Conservation (phyloP, 2,888 invertebrate genomes). For the Harpagoxenus sublaevis region DNA sequence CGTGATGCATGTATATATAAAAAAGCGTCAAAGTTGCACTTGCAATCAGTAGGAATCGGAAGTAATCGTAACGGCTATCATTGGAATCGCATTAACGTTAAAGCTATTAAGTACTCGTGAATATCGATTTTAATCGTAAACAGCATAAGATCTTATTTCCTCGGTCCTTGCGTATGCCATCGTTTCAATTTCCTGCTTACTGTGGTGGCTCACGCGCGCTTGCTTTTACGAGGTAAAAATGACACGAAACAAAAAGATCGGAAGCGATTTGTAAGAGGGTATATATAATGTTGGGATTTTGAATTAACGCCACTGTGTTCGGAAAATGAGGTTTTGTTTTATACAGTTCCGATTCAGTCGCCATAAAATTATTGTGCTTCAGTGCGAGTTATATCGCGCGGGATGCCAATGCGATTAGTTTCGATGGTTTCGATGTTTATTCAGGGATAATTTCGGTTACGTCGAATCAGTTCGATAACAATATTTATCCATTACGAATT, state of each 20-base stretch:
- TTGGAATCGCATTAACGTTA: not conserved
- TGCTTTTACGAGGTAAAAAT: not conserved
- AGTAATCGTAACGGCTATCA: constrained; percentile 15
- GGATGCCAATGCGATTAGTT: not conserved
- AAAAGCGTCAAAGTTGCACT: not conserved
- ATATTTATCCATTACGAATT: constrained; percentile 28
- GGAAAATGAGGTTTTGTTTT: constrained; percentile 11
- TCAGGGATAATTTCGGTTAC: not conserved
- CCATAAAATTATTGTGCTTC: not conserved
- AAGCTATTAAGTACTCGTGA: constrained; percentile 9
- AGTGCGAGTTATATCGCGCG: not conserved
- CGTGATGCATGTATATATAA: not conserved
- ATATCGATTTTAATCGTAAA: constrained; percentile 30
- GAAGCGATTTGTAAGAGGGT: not conserved
- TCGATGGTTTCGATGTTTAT: not conserved
- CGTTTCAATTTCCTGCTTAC: constrained; percentile 34
- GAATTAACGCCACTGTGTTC: not conserved
- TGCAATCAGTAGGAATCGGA: constrained; percentile 2
- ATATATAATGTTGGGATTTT: not conserved
- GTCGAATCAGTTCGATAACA: not conserved
- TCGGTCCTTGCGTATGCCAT: not conserved
- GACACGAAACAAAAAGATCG: not conserved
- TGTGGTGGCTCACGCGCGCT: not conserved
- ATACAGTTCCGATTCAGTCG: not conserved
- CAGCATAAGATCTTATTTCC: constrained; percentile 42